A percentile compares a stretch with the other conserved stretches of the same genome.
Conservation (phyloP, 2,888 invertebrate species). For the Apamea crenata region DNA sequence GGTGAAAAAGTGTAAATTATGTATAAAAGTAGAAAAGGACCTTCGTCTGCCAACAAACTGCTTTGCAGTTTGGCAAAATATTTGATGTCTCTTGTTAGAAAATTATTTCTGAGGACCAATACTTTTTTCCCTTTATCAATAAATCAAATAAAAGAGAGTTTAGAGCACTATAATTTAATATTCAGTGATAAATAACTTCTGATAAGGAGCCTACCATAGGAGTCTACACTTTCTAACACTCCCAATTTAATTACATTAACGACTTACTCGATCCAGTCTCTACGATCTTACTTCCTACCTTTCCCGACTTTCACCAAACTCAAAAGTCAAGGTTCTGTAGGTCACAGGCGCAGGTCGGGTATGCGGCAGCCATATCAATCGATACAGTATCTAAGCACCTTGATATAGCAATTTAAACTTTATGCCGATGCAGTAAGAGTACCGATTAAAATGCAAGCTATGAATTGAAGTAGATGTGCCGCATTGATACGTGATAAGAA, state of each 20-base stretch:
- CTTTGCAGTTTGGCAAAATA: too few relatives aligned
- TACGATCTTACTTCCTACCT: constrained; percentile 67
- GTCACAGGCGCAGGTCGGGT: constrained; percentile 85
- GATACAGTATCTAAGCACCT: constrained; percentile 67
- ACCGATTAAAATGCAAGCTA: constrained; percentile 56
- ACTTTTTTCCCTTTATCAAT: too few relatives aligned
- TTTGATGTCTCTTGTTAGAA: too few relatives aligned
- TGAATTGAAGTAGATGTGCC: constrained; percentile 69
- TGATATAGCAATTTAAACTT: constrained; percentile 67
- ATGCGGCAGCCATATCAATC: constrained; percentile 83
- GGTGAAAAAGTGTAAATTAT: not conserved
- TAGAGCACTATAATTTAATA: not conserved
- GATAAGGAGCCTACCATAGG: constrained; percentile 8
- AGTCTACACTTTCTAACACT: constrained; percentile 40
- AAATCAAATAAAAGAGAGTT: not conserved
- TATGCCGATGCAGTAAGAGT: constrained; percentile 62
- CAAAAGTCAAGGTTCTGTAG: constrained; percentile 84
- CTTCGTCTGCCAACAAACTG: not conserved
- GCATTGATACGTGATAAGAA: constrained; percentile 80
- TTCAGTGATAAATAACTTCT: not conserved
- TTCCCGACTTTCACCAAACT: constrained; percentile 84
- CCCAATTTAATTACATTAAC: constrained; percentile 23
- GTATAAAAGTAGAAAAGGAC: not conserved
- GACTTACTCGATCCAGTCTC: constrained; percentile 32
- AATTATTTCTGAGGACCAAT: too few relatives aligned